Percentiles rank a stretch among this genome's conserved stretches.
These are phyloP conservation scores for Apodemia hepburni DNA, from an alignment of 2,888 invertebrate genomes.

Conservation along the genomic window DNA sequence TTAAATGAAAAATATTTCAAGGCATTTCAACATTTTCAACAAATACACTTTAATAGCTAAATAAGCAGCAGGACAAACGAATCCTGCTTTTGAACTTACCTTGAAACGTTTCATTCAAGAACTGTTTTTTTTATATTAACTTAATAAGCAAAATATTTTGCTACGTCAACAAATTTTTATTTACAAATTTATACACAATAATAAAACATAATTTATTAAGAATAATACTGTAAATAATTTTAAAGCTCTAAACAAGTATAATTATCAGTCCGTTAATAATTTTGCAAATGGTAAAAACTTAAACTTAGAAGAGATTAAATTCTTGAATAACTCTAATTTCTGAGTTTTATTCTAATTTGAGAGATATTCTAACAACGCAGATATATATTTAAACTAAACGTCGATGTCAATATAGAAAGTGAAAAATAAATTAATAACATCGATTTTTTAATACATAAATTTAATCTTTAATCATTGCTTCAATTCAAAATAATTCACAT, in stretches of 20 bases:
- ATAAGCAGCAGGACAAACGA: too few species aligned
- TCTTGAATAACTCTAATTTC: not conserved
- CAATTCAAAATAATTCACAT: not conserved
- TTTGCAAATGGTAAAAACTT: constrained; percentile 44
- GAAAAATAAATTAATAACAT: too few species aligned
- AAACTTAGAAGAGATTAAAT: constrained; percentile 25
- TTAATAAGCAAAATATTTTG: constrained; percentile 34
- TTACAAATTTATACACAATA: constrained; percentile 67
- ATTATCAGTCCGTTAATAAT: constrained; percentile 62
- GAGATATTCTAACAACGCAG: not conserved
- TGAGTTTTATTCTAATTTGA: not conserved
- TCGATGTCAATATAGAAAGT: too few species aligned
- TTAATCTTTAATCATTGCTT: not conserved
- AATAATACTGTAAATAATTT: constrained; percentile 75
- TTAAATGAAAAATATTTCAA: too few species aligned
- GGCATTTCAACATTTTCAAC: too few species aligned
- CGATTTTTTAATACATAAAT: too few species aligned
- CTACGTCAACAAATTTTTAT: constrained; percentile 54
- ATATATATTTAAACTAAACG: too few species aligned
- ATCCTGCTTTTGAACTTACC: not conserved
- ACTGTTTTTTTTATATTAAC: constrained; percentile 41
- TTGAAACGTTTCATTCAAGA: not conserved
- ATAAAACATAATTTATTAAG: constrained; percentile 60
- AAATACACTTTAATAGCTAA: too few species aligned
- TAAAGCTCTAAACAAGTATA: constrained; percentile 39